Conservation (phyloP, 2,113 vertebrate genomes). For the Genyomyrus donnyi region DNA sequence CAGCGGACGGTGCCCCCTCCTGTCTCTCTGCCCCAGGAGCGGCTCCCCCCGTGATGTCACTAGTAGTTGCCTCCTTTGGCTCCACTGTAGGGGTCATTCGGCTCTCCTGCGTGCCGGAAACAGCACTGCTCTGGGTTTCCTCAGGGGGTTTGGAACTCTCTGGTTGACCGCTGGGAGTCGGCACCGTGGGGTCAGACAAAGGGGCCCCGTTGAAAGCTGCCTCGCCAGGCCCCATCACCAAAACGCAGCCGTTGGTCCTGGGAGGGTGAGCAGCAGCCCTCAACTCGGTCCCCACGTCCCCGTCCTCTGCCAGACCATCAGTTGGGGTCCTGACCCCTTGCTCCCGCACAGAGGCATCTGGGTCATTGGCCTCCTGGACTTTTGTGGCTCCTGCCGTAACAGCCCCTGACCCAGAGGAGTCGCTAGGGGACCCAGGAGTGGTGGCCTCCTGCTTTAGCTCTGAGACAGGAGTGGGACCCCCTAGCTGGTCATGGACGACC, state of each 20-base stretch:
- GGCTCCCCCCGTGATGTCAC: constrained; percentile 32
- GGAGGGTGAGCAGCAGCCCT: background rate
- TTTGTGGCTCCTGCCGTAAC: background rate
- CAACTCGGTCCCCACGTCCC: background rate
- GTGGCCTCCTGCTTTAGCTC: background rate
- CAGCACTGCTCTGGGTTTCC: background rate
- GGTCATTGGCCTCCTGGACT: background rate
- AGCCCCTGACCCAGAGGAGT: background rate
- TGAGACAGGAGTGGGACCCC: background rate
- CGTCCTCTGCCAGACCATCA: background rate
- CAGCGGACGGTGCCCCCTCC: constrained; percentile 44
- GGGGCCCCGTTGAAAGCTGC: background rate
- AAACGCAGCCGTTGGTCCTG: background rate
- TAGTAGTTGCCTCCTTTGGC: constrained; percentile 22
- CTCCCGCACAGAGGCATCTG: background rate
- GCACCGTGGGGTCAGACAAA: background rate
- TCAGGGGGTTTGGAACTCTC: background rate
- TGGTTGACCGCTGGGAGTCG: background rate
- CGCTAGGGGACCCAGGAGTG: background rate
- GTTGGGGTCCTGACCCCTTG: background rate
- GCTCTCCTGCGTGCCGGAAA: background rate
- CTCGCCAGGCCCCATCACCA: background rate
- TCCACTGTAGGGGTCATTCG: constrained; percentile 32
- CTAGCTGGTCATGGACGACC: background rate
- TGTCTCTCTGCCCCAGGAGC: constrained; percentile 23